Evolutionary conservation across 2,888 invertebrate species (phyloP), one percentile per base, ranked within the genome.

Genomic region (Perithous albicinctus): DNA sequence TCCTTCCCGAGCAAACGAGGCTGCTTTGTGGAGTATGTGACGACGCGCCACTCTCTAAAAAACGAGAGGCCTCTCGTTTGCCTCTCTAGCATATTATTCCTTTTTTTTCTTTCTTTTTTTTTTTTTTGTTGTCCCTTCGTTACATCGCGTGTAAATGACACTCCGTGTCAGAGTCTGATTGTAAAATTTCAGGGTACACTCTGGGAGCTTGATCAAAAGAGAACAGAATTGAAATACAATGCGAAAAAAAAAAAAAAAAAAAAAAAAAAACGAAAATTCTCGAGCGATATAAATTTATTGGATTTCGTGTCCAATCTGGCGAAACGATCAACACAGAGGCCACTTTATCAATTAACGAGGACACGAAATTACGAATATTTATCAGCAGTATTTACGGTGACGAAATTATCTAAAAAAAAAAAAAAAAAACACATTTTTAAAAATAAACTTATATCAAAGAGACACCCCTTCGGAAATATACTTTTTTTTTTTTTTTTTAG

Each of bases 111-210:
- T n/a, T 7, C 8, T 51, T 51, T 26, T 56, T 56, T 32, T 32
- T 32, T 46, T 51, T 35, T 61, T 32, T 29, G n/a, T 48, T 26
- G 12, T 38, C 12, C 8, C 41, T 29, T 41, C 48, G 41, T 69
- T 54, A 51, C 51, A 54, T 35, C 43, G 29, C 43, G 48, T 41
- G 74, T 74, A 74, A 64, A 74, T 51, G 23, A 51, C 63, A 41
- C 54, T 64, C 41, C 26, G 26, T n/a, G n/a, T n/a, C n/a, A 29
- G 38, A 61, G 43, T 74, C 54, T 64, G 74, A 74, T 74, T 74
- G 74, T 48, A 12, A 26, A 38, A 63, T 73, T 48, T 56, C 48
- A 51, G 51, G 41, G 10, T 43, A 18, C 56, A 32, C 23, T 41
- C 51, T 32, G n/a, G 32, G 41, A 6, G 59, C 20, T 51, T 64